A percentile compares a stretch with the other conserved stretches of the same genome.
Evolutionary conservation across 2,888 invertebrate genomes (phyloP).

Genomic region (Athrips mouffetella): DNA sequence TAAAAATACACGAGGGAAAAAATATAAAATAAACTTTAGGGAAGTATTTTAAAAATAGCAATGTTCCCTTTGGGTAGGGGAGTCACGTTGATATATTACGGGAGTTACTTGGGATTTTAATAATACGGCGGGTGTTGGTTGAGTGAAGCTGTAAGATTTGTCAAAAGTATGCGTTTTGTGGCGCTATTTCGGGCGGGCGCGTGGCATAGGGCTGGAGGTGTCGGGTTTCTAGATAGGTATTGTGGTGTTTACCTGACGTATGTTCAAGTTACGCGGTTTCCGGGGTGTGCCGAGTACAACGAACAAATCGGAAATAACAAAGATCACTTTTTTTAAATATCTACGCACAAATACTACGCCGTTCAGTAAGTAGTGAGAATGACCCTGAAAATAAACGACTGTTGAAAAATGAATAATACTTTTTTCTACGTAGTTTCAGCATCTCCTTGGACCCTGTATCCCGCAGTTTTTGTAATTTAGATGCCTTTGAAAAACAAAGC

Average conservation of each 20-base stretch:
- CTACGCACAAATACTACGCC: too few relatives aligned
- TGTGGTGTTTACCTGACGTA: conserved; percentile 55
- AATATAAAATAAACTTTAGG: conserved; percentile 71
- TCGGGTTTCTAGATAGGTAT: conserved; percentile 62
- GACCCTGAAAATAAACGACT: too few relatives aligned
- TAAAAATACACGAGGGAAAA: conserved; percentile 72
- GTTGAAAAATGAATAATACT: too few relatives aligned
- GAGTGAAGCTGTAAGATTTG: conserved; percentile 75
- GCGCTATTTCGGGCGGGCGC: conserved; percentile 71
- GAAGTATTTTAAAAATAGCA: conserved; percentile 76
- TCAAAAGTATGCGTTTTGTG: conserved; percentile 68
- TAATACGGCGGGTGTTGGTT: conserved; percentile 74
- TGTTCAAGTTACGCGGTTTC: conserved; percentile 41
- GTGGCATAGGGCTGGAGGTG: conserved; percentile 48
- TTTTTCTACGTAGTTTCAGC: too few relatives aligned
- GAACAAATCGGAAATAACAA: neutral
- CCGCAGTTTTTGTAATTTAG: too few relatives aligned
- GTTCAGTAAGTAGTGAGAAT: too few relatives aligned
- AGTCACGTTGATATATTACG: conserved; percentile 71
- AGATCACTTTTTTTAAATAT: too few relatives aligned
- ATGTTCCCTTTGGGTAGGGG: conserved; percentile 61
- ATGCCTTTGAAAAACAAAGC: too few relatives aligned
- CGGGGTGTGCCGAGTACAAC: conserved; percentile 9
- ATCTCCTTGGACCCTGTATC: too few relatives aligned
- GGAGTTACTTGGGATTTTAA: conserved; percentile 76